phyloP scores from a whole-genome alignment of 2,888 invertebrate genomes.

The Gibbula magus region DNA sequence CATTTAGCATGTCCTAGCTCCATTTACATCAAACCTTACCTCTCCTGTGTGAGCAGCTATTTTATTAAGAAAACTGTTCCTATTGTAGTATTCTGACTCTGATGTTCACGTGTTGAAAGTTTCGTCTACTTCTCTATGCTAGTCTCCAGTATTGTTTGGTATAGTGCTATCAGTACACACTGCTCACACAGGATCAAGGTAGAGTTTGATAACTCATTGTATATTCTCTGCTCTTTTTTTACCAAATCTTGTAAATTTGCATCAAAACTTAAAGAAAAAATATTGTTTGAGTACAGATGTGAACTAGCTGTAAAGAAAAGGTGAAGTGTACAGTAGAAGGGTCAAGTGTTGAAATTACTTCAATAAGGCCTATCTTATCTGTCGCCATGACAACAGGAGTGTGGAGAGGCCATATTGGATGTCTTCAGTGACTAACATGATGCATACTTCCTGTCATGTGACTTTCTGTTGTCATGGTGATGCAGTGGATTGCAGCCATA shows the following conservation, averaged over 20 bases:
- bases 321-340: neutral
- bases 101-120: too few relatives aligned
- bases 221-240: slow-evolving; percentile 6
- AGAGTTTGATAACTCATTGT: neutral
- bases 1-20: too few relatives aligned
- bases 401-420: too few relatives aligned
- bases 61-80: too few relatives aligned
- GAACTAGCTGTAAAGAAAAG: neutral
- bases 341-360: slow-evolving; percentile 1
- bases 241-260: neutral
- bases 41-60: too few relatives aligned
- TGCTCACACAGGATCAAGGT: neutral
- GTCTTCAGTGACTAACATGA: too few relatives aligned
- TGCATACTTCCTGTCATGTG: too few relatives aligned
- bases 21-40: too few relatives aligned
- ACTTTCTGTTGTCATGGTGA: neutral
- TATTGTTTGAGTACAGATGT: slow-evolving; percentile 2
- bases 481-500: neutral
- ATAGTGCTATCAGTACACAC: too few relatives aligned
- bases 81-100: too few relatives aligned
- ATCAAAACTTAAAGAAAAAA: neutral
- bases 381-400: neutral
- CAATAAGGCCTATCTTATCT: neutral
- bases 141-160: too few relatives aligned
- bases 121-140: too few relatives aligned